Evolutionary conservation across 2,113 vertebrate species (phyloP).

Genomic region (Elgaria multicarinata): DNA sequence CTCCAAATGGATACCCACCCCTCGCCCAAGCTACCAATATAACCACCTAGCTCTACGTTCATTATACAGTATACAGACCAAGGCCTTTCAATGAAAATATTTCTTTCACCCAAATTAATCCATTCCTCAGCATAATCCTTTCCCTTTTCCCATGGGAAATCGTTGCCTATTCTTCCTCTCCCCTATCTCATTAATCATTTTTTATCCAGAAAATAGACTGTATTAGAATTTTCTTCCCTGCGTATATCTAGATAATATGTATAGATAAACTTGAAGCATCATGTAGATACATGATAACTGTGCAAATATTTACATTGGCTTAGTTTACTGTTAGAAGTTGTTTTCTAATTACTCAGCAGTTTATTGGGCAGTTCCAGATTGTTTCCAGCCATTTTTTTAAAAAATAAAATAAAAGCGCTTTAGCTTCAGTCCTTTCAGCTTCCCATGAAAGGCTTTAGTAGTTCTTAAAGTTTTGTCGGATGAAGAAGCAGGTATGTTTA

Average conservation of each 20-base stretch:
- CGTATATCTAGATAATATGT: neutral
- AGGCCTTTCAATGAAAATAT: neutral
- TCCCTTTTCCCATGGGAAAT: neutral
- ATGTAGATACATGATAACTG: neutral
- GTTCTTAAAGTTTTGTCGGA: conserved; percentile 35
- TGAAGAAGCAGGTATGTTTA: no score
- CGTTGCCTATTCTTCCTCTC: neutral
- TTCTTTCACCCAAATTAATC: neutral
- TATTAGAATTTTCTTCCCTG: neutral
- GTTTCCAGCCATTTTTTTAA: neutral
- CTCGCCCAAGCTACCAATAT: neutral
- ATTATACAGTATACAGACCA: no score
- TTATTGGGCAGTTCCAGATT: neutral
- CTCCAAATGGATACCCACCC: neutral
- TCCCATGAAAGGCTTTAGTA: neutral
- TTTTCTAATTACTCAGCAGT: neutral
- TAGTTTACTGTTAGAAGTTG: neutral
- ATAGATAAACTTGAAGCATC: neutral
- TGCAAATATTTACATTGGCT: neutral
- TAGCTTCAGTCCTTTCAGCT: no score
- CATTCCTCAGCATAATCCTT: neutral
- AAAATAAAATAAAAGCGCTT: no score
- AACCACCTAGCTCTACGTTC: neutral
- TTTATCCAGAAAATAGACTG: neutral
- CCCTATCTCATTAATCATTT: neutral